These are phyloP conservation scores for Polia nebulosa DNA, from an alignment of 2,888 invertebrate species.

Conservation along the genomic window DNA sequence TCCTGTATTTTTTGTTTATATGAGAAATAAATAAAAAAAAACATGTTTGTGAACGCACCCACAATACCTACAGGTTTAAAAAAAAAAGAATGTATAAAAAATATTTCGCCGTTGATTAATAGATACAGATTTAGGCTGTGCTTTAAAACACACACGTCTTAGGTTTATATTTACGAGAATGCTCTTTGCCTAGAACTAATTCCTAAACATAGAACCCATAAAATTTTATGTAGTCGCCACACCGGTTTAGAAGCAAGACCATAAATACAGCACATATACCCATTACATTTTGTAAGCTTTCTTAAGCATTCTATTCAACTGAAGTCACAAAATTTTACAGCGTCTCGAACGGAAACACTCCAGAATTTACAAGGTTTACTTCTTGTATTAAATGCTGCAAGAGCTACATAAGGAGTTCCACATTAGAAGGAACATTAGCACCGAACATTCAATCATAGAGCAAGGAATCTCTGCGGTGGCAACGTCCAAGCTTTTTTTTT, in stretches of 20 bases:
- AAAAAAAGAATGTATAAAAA: too few relatives aligned
- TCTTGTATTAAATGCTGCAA: conserved; percentile 41
- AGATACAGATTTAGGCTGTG: too few relatives aligned
- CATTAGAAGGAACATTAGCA: conserved; percentile 55
- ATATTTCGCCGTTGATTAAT: too few relatives aligned
- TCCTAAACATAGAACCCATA: neutral
- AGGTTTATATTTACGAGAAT: too few relatives aligned
- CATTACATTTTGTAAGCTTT: conserved; percentile 15
- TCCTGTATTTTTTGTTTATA: too few relatives aligned
- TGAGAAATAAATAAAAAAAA: too few relatives aligned
- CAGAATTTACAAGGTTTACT: conserved; percentile 27
- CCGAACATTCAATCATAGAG: conserved; percentile 22
- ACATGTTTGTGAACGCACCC: too few relatives aligned
- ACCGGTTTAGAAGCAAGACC: neutral
- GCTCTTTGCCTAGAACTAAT: neutral
- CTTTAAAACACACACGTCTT: too few relatives aligned
- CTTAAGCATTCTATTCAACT: conserved; percentile 19
- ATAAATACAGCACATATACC: conserved; percentile 8
- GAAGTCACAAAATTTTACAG: conserved; percentile 9
- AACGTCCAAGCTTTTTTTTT: too few relatives aligned
- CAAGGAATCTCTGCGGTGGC: neutral
- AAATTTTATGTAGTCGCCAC: neutral
- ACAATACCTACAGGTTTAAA: too few relatives aligned
- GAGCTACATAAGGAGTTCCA: conserved; percentile 41
- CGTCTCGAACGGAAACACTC: conserved; percentile 7